Percentiles rank a stretch among this genome's conserved stretches.
Conservation (phyloP, 2,113 vertebrate species). For the Seriola quinqueradiata region DNA sequence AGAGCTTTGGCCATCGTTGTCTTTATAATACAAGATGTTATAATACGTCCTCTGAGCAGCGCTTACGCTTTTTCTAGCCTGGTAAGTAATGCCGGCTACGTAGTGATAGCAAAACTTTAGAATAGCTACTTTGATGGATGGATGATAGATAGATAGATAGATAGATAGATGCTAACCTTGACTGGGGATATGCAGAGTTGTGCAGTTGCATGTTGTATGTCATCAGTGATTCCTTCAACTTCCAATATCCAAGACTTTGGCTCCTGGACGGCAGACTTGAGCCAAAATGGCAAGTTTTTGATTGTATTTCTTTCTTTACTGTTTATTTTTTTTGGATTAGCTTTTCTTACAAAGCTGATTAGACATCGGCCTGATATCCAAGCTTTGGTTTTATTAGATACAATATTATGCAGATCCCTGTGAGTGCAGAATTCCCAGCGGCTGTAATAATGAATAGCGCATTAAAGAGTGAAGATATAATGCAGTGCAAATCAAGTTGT, state of each 20-base stretch:
- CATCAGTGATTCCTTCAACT: neutral
- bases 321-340: neutral
- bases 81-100: no score
- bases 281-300: neutral
- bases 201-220: neutral
- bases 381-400: neutral
- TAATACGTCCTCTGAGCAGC: no score
- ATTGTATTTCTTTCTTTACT: neutral
- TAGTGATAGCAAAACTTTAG: no score
- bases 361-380: neutral
- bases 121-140: no score
- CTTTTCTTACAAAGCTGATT: neutral
- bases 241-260: neutral
- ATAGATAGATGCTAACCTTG: neutral
- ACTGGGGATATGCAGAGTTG: neutral
- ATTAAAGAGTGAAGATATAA: neutral
- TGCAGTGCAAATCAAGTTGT: neutral
- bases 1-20: no score
- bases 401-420: neutral
- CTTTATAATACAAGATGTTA: no score
- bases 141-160: no score
- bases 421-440: neutral
- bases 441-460: neutral
- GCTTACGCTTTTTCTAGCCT: no score
- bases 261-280: neutral